Percentiles rank a stretch among this genome's conserved stretches.
phyloP scores from a whole-genome alignment of 2,797 vertebrate genomes.

The Hippoglossus hippoglossus region DNA sequence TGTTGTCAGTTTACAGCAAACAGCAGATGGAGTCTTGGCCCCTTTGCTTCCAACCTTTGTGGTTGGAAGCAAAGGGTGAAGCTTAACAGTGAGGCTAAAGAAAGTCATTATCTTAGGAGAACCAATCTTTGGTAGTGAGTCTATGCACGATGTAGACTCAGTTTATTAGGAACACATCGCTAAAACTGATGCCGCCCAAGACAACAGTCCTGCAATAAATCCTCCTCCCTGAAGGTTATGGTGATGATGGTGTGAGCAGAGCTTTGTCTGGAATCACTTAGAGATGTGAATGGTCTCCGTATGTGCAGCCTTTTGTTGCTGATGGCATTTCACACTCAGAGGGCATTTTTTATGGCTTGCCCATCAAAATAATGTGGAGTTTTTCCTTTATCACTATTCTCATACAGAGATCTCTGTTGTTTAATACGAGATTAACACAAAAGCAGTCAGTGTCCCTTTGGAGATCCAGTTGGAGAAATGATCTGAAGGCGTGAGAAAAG shows the following conservation, averaged over 20 bases:
- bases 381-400: slow-evolving; percentile 11
- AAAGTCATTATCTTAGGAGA: not conserved
- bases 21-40: no score
- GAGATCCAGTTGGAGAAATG: not conserved
- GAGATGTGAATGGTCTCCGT: slow-evolving; percentile 52
- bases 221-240: not conserved
- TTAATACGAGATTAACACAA: slow-evolving; percentile 5
- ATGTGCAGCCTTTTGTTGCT: slow-evolving; percentile 48
- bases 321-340: slow-evolving; percentile 13
- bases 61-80: slow-evolving; percentile 1
- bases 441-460: not conserved
- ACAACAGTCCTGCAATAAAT: not conserved
- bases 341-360: slow-evolving; percentile 17
- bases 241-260: slow-evolving; percentile 4
- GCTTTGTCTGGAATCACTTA: slow-evolving; percentile 54
- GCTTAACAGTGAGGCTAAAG: slow-evolving; percentile 10
- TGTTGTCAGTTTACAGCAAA: no score
- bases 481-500: not conserved
- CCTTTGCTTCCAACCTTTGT: no score
- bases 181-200: not conserved
- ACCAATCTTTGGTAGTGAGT: slow-evolving; percentile 5
- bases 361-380: not conserved
- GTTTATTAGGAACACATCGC: not conserved
- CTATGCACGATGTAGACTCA: not conserved
- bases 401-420: not conserved